Evolutionary conservation across 2,888 invertebrate genomes (phyloP).

Genomic region (Trichacis sp.): DNA sequence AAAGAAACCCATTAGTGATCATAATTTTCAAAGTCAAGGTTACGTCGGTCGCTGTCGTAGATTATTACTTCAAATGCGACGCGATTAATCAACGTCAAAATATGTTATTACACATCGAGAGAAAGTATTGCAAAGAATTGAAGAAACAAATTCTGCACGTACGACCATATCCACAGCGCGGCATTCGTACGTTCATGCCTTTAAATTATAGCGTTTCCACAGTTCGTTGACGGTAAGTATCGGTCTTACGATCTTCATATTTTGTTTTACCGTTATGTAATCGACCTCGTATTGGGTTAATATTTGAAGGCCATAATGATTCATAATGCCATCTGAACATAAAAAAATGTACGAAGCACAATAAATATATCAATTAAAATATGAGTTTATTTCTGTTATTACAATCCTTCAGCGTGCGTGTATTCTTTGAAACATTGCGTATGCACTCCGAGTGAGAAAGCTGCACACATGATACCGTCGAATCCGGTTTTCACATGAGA

Average conservation of each 20-base stretch:
- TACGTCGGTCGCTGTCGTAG: no score
- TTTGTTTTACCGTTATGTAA: slow-evolving; percentile 45
- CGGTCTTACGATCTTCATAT: slow-evolving; percentile 37
- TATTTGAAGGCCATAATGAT: slow-evolving; percentile 18
- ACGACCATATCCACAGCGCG: background rate
- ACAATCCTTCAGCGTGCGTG: background rate
- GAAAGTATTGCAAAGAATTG: slow-evolving; percentile 12
- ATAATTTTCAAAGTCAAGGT: slow-evolving; percentile 19
- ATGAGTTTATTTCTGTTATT: background rate
- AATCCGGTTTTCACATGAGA: slow-evolving; percentile 23
- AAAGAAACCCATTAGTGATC: slow-evolving; percentile 43
- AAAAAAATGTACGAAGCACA: background rate
- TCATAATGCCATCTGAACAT: background rate
- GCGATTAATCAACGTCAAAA: background rate
- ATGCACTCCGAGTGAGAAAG: slow-evolving; percentile 8
- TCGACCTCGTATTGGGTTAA: slow-evolving; percentile 40
- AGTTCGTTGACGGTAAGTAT: slow-evolving; percentile 34
- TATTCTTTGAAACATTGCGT: slow-evolving; percentile 7
- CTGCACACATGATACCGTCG: background rate
- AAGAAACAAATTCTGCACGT: background rate
- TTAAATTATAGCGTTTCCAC: slow-evolving; percentile 39
- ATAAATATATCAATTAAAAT: background rate
- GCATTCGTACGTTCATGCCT: slow-evolving; percentile 16
- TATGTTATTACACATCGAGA: slow-evolving; percentile 6
- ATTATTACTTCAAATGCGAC: background rate